Base-by-base conservation (phyloP, 53 echinoderm and acorn worm genomes). In the Astropecten irregularis region DNA sequence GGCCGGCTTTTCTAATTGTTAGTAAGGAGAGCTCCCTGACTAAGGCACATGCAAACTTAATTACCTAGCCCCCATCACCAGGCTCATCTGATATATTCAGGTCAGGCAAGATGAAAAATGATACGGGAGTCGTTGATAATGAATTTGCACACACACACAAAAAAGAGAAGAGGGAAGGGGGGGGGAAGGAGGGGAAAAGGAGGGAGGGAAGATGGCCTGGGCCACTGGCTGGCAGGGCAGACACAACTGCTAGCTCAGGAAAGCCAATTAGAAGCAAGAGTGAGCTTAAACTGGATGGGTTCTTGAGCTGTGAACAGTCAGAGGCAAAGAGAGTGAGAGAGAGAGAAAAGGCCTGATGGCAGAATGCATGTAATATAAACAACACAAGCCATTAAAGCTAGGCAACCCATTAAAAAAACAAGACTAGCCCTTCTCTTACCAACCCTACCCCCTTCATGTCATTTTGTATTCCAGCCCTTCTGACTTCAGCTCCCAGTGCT, bases 31-130 rank as follows among this genome's bases (percentile, higher is more conserved):
- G 74, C 38, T 57, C 34, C 23, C 55, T 40, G 55, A 56, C 57
- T 74, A 37, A 55, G 57, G 74, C 57, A 74, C 74, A 74, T 39
- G 57, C 74, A 74, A 74, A 74, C 74, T 74, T 74, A 74, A 74
- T 74, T 74, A 74, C 74, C 74, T 57, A 36, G 57, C 57, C 56
- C 74, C 55, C 74, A 74, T 74, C 74, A 55, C 74, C 39, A 40
- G 20, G 74, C 50, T 74, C 74, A 55, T 39, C 56, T 57, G 57
- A 74, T 74, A 74, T 74, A 74, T 74, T 74, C 74, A 56, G 74
- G 74, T 74, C 74, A 74, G 74, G 74, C 74, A 74, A 74, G 74
- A 83, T 83, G 83, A 83, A 83, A 83, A 83, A 68, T 59, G 83
- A 83, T 83, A 83, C 66, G 83, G 69, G 69, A 55, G 54, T 68